Evolutionary conservation across 2,888 invertebrate genomes (phyloP), one percentile per base, ranked within the genome.

Genomic region (Dorcus hopei): DNA sequence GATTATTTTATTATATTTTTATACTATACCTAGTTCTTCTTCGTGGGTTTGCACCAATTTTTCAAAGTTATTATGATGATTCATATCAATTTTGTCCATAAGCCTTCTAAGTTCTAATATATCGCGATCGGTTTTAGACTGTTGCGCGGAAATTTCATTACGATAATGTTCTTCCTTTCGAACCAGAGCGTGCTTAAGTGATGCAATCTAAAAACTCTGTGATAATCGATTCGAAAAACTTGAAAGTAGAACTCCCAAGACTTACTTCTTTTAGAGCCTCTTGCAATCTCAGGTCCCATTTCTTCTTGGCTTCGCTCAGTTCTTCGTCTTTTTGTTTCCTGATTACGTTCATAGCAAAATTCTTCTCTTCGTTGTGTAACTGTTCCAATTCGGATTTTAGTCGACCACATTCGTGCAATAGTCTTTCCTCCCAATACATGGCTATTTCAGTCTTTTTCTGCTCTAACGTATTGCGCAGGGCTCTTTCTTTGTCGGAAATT

Each of bases 1-100:
- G 14, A 14, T 14, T 19, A 3, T 19, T 19, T 19, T 19, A 33
- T 33, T 33, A 1, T 33, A 6, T 33, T 6, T 0, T n/a, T 6
- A 9, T 14, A 9, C n/a, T 70, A 74, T 74, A 90, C 90, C 89
- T 78, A 87, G 80, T 75, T 90, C 88, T 61, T 80, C 80, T 65
- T 87, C 86, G 72, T 88, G 87, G 63, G 83, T 78, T 56, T 84
- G 83, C 11, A 82, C 82, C 71, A 90, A 76, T 63, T 85, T 83
- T 62, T 91, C 90, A 7, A 88, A 81, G 67, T 87, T 85, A 61
- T 89, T 89, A 49, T 88, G 87, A 74, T 91, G 89, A 6, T 82
- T 82, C 76, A 88, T 87, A 70, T 90, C 90, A 56, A 90, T 85
- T 76, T 89, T 89, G 71, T 88, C 86, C 73, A 91, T 81, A 56